Percentiles rank a stretch among this genome's conserved stretches.
These are phyloP conservation scores for Philereme transversata DNA, from an alignment of 2,888 invertebrate genomes.

Conservation along the genomic window DNA sequence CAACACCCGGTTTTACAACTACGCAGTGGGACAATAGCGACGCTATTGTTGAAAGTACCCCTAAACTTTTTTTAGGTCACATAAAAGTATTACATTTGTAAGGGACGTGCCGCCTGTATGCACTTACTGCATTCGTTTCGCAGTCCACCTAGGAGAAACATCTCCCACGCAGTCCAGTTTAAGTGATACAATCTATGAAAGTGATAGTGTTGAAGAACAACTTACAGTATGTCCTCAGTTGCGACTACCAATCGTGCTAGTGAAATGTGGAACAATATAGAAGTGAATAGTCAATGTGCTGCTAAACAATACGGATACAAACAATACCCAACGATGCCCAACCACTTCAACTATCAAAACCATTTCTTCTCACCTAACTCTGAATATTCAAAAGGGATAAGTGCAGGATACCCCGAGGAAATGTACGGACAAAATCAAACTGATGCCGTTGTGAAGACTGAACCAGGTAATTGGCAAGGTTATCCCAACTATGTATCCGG, in stretches of 20 bases:
- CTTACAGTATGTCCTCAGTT: constrained; percentile 62
- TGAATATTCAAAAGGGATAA: constrained; percentile 56
- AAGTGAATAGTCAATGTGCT: constrained; percentile 63
- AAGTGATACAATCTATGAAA: constrained; percentile 49
- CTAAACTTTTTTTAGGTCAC: constrained; percentile 82
- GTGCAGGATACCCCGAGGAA: constrained; percentile 51
- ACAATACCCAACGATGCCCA: constrained; percentile 56
- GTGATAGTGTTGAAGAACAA: constrained; percentile 50
- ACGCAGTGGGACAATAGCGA: constrained; percentile 77
- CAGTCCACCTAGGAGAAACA: constrained; percentile 68
- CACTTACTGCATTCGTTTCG: constrained; percentile 79
- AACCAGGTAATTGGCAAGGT: constrained; percentile 64
- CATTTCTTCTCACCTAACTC: constrained; percentile 58
- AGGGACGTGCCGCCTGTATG: constrained; percentile 76
- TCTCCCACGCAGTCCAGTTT: constrained; percentile 73
- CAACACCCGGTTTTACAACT: constrained; percentile 70
- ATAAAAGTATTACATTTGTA: constrained; percentile 82
- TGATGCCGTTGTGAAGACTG: constrained; percentile 61
- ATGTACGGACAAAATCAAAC: constrained; percentile 49
- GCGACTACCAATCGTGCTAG: constrained; percentile 68
- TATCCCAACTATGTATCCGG: constrained; percentile 58
- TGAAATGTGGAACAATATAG: constrained; percentile 74
- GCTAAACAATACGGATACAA: constrained; percentile 58
- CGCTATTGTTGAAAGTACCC: constrained; percentile 82
- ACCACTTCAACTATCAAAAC: constrained; percentile 62